A percentile compares a stretch with the other conserved stretches of the same genome.
These are phyloP conservation scores for Zeuzera pyrina DNA, from an alignment of 2,888 invertebrate genomes.

Conservation along the genomic window DNA sequence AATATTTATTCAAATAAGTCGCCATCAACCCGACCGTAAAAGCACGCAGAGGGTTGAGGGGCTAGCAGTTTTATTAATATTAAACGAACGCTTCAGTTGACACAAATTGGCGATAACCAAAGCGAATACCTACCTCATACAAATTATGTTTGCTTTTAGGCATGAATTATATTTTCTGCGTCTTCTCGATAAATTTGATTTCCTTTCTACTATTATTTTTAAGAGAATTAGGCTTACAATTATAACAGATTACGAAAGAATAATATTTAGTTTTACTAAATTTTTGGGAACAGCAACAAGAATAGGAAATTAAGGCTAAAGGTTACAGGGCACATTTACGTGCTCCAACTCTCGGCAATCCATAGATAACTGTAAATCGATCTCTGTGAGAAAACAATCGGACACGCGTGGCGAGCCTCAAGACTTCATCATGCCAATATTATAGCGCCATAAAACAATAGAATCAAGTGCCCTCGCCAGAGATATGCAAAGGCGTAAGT, in stretches of 20 bases:
- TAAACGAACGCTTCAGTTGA: conserved; percentile 69
- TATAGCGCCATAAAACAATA: conserved; percentile 45
- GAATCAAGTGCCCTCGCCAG: conserved; percentile 26
- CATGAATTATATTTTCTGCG: too few relatives aligned
- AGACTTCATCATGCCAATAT: conserved; percentile 37
- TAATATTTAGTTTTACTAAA: too few relatives aligned
- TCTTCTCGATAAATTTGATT: too few relatives aligned
- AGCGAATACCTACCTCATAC: conserved; percentile 50
- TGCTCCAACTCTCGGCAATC: conserved; percentile 19
- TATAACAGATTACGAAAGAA: too few relatives aligned
- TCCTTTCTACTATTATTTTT: too few relatives aligned
- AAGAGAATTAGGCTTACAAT: too few relatives aligned
- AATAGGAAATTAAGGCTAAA: too few relatives aligned
- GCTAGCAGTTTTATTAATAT: conserved; percentile 68
- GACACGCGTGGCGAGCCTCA: conserved; percentile 21
- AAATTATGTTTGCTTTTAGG: conserved; percentile 44
- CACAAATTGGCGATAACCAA: conserved; percentile 69
- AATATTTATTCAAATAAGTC: conserved; percentile 72
- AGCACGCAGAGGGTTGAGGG: conserved; percentile 61
- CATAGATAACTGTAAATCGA: conserved; percentile 39
- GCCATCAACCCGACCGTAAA: conserved; percentile 67
- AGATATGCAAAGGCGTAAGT: conserved; percentile 6
- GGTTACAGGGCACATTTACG: neutral
- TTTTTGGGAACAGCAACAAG: too few relatives aligned
- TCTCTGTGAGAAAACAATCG: conserved; percentile 51